Conservation (phyloP, 1,140 invertebrate genomes). For the Orchestia grillus region DNA sequence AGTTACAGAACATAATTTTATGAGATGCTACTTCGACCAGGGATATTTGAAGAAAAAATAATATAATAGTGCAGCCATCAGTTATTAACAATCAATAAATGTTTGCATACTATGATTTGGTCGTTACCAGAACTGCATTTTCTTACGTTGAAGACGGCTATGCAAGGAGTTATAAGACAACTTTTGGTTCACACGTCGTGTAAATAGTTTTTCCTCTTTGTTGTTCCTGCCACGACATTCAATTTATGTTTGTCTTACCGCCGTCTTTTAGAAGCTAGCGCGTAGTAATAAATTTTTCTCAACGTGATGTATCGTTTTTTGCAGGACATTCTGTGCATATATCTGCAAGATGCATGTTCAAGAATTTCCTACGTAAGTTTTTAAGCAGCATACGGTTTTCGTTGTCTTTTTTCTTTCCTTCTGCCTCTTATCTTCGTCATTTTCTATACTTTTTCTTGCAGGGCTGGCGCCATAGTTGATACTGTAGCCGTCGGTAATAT, state of each 20-base stretch:
- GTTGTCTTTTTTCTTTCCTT: neutral
- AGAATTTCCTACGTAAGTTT: neutral
- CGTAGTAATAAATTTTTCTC: neutral
- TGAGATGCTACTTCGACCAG: neutral
- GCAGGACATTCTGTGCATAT: neutral
- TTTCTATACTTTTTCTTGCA: neutral
- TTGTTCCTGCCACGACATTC: neutral
- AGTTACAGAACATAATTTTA: no score
- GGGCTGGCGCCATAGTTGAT: neutral
- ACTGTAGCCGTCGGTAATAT: neutral
- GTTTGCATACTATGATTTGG: neutral
- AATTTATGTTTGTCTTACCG: neutral
- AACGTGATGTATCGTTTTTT: neutral
- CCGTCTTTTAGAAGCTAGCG: neutral
- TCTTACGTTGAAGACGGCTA: neutral
- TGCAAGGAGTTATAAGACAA: neutral
- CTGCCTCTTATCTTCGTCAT: neutral
- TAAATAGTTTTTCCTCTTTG: neutral
- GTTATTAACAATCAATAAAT: neutral
- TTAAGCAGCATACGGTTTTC: neutral
- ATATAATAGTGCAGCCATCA: neutral
- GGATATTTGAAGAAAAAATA: neutral
- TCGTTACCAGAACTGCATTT: neutral
- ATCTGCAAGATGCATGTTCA: neutral
- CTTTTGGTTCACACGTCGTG: neutral